Evolutionary conservation across 2,888 invertebrate genomes (phyloP).

Genomic region (Lepetodrilus schrolli): DNA sequence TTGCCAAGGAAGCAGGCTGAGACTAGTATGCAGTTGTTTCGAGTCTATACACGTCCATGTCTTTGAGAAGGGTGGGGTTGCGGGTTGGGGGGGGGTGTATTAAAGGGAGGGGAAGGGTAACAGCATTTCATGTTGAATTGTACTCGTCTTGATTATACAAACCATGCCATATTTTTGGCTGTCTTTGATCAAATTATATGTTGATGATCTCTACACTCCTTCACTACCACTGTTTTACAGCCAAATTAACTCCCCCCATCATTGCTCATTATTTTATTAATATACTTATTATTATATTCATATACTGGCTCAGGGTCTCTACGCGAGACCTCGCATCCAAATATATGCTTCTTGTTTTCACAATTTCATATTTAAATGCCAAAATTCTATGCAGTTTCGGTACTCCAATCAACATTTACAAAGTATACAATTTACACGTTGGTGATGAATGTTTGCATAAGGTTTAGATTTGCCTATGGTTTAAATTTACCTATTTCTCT

Average conservation of each 20-base stretch:
- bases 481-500: too few relatives aligned
- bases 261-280: neutral
- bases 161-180: slow-evolving; percentile 22
- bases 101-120: neutral
- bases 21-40: slow-evolving; percentile 13
- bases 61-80: neutral
- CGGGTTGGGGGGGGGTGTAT: neutral
- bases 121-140: slow-evolving; percentile 15
- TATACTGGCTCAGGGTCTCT: too few relatives aligned
- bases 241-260: neutral
- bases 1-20: neutral
- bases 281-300: too few relatives aligned
- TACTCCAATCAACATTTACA: too few relatives aligned
- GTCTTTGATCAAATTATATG: slow-evolving; percentile 11
- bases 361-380: too few relatives aligned
- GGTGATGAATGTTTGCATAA: too few relatives aligned
- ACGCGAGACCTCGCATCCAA: too few relatives aligned
- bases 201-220: slow-evolving; percentile 16
- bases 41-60: neutral
- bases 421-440: too few relatives aligned
- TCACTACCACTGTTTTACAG: slow-evolving; percentile 15
- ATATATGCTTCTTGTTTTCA: too few relatives aligned
- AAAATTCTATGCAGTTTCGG: too few relatives aligned
- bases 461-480: too few relatives aligned
- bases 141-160: slow-evolving; percentile 6